These are phyloP conservation scores for Phortica variegata DNA, from an alignment of 1,140 invertebrate genomes.

Conservation along the genomic window DNA sequence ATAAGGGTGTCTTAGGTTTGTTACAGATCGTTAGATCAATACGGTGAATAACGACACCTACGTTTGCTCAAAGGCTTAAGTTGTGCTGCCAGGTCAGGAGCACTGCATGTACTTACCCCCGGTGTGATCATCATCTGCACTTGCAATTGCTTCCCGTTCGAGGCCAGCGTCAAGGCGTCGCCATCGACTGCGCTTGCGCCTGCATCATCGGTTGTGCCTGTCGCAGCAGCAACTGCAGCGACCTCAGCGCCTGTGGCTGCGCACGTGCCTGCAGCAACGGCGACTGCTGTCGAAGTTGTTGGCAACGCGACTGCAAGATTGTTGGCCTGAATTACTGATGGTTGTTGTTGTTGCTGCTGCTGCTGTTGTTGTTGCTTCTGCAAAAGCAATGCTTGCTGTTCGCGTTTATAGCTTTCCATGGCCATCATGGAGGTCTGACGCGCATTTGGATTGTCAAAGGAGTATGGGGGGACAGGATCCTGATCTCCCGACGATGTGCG, in stretches of 20 bases:
- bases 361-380: slow-evolving; percentile 28
- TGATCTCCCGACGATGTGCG: slow-evolving; percentile 47
- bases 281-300: slow-evolving; percentile 25
- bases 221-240: not conserved
- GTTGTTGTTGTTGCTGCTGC: slow-evolving; percentile 21
- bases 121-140: slow-evolving; percentile 57
- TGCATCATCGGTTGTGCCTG: slow-evolving; percentile 28
- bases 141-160: slow-evolving; percentile 39
- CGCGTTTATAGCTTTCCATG: slow-evolving; percentile 50
- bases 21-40: too few relatives aligned
- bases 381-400: slow-evolving; percentile 39
- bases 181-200: slow-evolving; percentile 9
- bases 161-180: slow-evolving; percentile 22
- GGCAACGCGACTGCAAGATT: slow-evolving; percentile 40
- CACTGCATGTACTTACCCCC: slow-evolving; percentile 56
- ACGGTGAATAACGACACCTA: too few relatives aligned
- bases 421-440: slow-evolving; percentile 55
- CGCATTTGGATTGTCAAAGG: slow-evolving; percentile 52
- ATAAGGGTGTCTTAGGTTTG: too few relatives aligned
- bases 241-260: slow-evolving; percentile 14
- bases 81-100: too few relatives aligned
- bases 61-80: too few relatives aligned
- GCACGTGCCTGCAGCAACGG: slow-evolving; percentile 26
- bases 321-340: slow-evolving; percentile 18
- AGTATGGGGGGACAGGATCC: slow-evolving; percentile 52